Evolutionary conservation across 2,888 invertebrate species (phyloP).

Genomic region (Adelphocoris suturalis): DNA sequence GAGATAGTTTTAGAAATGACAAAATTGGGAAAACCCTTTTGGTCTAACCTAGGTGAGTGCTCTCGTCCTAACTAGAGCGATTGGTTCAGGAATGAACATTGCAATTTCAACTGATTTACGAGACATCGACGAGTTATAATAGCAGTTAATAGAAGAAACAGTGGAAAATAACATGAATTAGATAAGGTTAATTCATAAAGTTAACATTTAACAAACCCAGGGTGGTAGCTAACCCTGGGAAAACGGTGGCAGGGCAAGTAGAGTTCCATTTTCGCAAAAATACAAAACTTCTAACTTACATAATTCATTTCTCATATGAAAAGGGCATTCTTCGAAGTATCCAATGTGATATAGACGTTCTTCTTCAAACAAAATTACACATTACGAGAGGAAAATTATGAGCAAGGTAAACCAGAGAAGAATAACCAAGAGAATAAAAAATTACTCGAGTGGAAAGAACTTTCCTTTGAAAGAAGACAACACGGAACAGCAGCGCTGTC

Average conservation of each 20-base stretch:
- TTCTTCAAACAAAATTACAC: slow-evolving; percentile 16
- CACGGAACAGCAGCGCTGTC: neutral
- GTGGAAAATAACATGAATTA: neutral
- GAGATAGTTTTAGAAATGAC: neutral
- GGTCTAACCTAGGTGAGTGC: neutral
- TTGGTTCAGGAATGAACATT: neutral
- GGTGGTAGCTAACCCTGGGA: slow-evolving; percentile 36
- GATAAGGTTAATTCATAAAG: neutral
- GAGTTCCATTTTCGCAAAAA: neutral
- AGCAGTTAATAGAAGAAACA: neutral
- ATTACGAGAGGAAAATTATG: neutral
- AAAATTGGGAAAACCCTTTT: neutral
- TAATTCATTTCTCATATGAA: slow-evolving; percentile 48
- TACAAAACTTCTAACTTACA: neutral
- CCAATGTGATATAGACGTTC: slow-evolving; percentile 3
- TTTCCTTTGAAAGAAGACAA: slow-evolving; percentile 27
- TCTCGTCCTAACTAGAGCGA: neutral
- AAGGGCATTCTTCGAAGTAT: slow-evolving; percentile 30
- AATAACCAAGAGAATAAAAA: slow-evolving; percentile 19
- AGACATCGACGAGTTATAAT: neutral
- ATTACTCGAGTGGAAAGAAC: slow-evolving; percentile 28
- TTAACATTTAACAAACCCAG: neutral
- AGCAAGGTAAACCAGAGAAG: slow-evolving; percentile 8
- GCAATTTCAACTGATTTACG: neutral
- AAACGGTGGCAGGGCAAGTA: neutral